Conservation (phyloP, 2,113 vertebrate genomes). For the Chaetops frenatus region DNA sequence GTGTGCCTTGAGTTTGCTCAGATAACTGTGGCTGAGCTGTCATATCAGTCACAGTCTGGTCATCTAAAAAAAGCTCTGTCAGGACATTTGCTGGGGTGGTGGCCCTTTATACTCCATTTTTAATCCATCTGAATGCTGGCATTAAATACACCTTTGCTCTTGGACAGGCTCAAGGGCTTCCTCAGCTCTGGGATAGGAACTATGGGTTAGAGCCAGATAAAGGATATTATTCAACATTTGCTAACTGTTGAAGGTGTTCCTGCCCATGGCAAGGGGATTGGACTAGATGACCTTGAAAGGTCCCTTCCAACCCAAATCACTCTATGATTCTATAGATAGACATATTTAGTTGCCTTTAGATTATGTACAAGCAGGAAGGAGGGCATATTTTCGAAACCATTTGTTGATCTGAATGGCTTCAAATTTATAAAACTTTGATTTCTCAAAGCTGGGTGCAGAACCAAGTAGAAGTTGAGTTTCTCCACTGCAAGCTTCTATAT, state of each 20-base stretch:
- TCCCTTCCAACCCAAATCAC: too few relatives aligned
- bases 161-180: background rate
- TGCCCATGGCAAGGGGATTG: background rate
- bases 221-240: background rate
- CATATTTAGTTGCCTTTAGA: background rate
- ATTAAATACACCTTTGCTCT: background rate
- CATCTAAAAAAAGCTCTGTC: background rate
- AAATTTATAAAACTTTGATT: background rate
- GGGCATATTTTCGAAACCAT: background rate
- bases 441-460: background rate
- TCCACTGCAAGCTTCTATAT: background rate
- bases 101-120: background rate
- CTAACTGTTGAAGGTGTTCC: background rate
- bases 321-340: background rate
- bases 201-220: background rate
- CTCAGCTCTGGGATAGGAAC: background rate
- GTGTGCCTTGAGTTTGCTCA: background rate
- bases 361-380: background rate
- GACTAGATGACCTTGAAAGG: background rate
- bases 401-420: background rate
- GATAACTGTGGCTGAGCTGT: background rate
- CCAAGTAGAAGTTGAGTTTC: background rate
- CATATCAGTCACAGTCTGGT: background rate
- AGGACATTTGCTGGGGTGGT: fast-evolving
- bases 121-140: background rate